Evolutionary conservation across 2,797 vertebrate genomes (phyloP).

Genomic region (Streptopelia turtur): DNA sequence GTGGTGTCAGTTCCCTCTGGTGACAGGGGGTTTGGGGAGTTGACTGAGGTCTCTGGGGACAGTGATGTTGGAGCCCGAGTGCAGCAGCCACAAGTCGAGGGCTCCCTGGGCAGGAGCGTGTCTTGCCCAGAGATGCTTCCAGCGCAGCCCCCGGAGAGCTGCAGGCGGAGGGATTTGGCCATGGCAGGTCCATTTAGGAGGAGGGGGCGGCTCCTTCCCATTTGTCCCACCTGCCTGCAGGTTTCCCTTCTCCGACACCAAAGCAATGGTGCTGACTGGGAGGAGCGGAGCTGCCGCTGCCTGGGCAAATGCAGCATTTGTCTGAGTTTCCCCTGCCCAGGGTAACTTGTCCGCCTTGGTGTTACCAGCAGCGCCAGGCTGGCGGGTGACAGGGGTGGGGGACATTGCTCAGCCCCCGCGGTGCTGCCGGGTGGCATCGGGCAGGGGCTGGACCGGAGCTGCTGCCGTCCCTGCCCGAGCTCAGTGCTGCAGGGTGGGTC

Average conservation of each 20-base stretch:
- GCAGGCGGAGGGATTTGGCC: neutral
- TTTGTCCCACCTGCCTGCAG: neutral
- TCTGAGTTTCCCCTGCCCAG: neutral
- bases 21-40: neutral
- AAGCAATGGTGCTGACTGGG: neutral
- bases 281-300: conserved; percentile 3
- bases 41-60: neutral
- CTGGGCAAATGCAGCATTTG: neutral
- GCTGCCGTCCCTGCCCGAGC: neutral
- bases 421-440: neutral
- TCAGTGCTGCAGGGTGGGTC: neutral
- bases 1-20: neutral
- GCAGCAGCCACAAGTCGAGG: rapidly evolving
- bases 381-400: rapidly evolving
- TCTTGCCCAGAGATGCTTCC: neutral
- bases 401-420: neutral
- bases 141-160: neutral
- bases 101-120: neutral
- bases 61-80: neutral
- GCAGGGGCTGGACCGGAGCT: neutral
- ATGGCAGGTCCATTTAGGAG: neutral
- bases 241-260: neutral
- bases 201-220: rapidly evolving
- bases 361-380: neutral
- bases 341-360: neutral